Percentiles rank a stretch among this genome's conserved stretches.
phyloP scores from a whole-genome alignment of 30 jellyfish, hydroid and myxozoan species.

The Aurelia sp. region DNA sequence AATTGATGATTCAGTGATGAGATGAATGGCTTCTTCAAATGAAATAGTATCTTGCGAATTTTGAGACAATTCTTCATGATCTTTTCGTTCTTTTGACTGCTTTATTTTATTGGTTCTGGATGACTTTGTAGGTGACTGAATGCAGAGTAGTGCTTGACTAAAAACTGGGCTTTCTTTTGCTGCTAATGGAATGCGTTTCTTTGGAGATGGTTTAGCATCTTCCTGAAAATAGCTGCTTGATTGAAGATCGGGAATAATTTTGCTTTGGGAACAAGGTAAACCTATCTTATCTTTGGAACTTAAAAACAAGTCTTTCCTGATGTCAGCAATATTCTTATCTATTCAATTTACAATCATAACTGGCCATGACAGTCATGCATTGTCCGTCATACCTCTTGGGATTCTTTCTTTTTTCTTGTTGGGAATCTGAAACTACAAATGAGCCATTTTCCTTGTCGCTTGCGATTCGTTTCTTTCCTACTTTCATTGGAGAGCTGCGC shows the following conservation, averaged over 20 bases:
- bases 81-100: not conserved
- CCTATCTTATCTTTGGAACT: not conserved
- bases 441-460: no score
- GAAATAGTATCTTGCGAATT: constrained; percentile 17
- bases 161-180: not conserved
- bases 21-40: constrained; percentile 31
- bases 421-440: not conserved
- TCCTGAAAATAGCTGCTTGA: no score
- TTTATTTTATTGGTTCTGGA: not conserved
- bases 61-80: not conserved
- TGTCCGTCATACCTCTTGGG: not conserved
- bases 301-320: not conserved
- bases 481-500: no score
- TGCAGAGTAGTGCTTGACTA: not conserved
- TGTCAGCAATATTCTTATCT: constrained; percentile 1
- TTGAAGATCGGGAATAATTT: no score
- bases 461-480: no score
- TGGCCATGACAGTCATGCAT: constrained; percentile 14
- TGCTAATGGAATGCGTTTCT: not conserved
- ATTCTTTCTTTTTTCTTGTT: not conserved
- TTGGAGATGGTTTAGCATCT: no score
- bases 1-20: constrained; percentile 18
- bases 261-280: no score
- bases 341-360: not conserved
- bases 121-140: not conserved